phyloP scores from a whole-genome alignment of 2,797 vertebrate species.

The Lutra lutra region DNA sequence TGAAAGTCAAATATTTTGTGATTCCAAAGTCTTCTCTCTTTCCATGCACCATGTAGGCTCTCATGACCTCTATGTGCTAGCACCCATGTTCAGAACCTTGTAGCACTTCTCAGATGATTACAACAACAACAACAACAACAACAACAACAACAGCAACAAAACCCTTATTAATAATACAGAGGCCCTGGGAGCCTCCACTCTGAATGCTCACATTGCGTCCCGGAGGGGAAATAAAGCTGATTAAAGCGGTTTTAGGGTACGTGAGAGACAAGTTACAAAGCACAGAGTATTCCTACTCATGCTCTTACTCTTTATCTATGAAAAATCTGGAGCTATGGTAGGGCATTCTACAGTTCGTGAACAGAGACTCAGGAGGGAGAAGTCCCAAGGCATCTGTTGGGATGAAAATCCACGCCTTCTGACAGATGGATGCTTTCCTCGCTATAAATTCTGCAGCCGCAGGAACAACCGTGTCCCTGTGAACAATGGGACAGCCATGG shows the following conservation, averaged over 20 bases:
- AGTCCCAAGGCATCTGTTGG: background rate
- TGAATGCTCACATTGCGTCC: background rate
- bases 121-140: too few species aligned
- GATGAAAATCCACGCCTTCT: background rate
- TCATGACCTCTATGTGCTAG: background rate
- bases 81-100: background rate
- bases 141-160: background rate
- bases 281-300: background rate
- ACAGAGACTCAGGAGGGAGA: background rate
- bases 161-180: background rate
- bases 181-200: background rate
- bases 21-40: background rate
- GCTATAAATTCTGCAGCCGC: background rate
- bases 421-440: background rate
- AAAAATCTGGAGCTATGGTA: background rate
- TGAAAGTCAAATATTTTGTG: background rate
- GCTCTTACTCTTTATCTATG: background rate
- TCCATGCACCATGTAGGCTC: background rate
- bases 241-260: background rate
- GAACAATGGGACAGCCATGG: rapidly evolving
- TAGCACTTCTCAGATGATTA: background rate
- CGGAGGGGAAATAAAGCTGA: background rate
- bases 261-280: background rate
- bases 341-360: background rate
- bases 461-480: rapidly evolving